phyloP scores from a whole-genome alignment of 2,888 invertebrate genomes.

The Cryptocephalus moraei region DNA sequence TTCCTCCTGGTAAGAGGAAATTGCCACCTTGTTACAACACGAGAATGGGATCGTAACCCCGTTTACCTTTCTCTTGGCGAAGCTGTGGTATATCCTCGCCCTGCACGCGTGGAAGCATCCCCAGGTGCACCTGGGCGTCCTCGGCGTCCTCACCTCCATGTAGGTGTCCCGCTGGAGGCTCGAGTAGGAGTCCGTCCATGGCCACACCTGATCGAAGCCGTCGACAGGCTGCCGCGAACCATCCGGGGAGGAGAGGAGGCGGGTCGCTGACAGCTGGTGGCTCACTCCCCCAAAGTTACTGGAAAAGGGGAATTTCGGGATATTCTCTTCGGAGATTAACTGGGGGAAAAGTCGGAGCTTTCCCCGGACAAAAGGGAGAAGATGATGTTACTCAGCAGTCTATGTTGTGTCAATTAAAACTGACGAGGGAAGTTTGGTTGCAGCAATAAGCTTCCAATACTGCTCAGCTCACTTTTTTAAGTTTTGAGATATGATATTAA shows the following conservation, averaged over 20 bases:
- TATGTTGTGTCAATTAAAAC: too few relatives aligned
- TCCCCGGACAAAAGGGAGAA: too few relatives aligned
- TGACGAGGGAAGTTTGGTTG: too few relatives aligned
- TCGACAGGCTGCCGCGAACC: slow-evolving; percentile 69
- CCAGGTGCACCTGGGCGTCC: slow-evolving; percentile 48
- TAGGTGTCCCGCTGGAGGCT: slow-evolving; percentile 35
- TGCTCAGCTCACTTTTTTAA: too few relatives aligned
- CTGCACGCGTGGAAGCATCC: slow-evolving; percentile 72
- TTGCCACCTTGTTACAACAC: too few relatives aligned
- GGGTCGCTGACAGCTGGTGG: slow-evolving; percentile 75
- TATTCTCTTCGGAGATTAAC: too few relatives aligned
- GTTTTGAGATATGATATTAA: too few relatives aligned
- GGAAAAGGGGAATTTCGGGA: not conserved
- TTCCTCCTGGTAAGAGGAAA: too few relatives aligned
- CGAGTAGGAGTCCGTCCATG: slow-evolving; percentile 34
- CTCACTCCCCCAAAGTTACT: slow-evolving; percentile 47
- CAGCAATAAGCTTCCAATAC: too few relatives aligned
- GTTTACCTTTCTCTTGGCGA: slow-evolving; percentile 68
- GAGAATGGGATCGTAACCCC: not conserved
- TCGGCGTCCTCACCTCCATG: slow-evolving; percentile 34
- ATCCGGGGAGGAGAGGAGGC: slow-evolving; percentile 72
- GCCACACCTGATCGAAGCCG: slow-evolving; percentile 45
- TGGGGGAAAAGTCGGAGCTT: too few relatives aligned
- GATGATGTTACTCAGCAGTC: too few relatives aligned
- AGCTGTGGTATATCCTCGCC: slow-evolving; percentile 64